These are phyloP conservation scores for Stomorhina lunata DNA, from an alignment of 2,888 invertebrate species.

Conservation along the genomic window DNA sequence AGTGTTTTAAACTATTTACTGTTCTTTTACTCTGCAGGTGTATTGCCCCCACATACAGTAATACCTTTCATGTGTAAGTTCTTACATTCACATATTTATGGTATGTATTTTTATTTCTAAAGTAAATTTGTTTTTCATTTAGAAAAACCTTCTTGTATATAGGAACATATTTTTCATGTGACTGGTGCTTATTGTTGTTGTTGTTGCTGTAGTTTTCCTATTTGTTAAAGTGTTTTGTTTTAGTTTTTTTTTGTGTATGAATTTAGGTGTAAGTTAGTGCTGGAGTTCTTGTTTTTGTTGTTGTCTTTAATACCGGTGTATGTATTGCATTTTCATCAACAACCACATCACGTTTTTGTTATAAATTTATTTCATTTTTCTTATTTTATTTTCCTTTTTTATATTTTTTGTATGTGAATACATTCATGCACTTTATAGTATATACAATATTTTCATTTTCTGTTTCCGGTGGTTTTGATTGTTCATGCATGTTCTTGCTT, in stretches of 20 bases:
- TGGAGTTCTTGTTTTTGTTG: not conserved
- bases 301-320: not conserved
- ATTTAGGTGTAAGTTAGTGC: not conserved
- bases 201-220: not conserved
- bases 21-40: conserved; percentile 1
- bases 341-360: conserved; percentile 67
- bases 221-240: conserved; percentile 5
- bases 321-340: conserved; percentile 59
- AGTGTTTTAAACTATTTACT: not conserved
- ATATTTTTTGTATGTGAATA: not conserved
- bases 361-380: conserved; percentile 65
- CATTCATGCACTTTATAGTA: not conserved
- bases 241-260: not conserved
- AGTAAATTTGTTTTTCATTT: conserved; percentile 6
- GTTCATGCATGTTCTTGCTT: not conserved
- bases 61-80: not conserved
- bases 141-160: not conserved
- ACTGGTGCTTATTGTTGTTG: not conserved
- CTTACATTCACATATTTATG: not conserved
- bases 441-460: conserved; percentile 35
- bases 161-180: not conserved
- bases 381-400: conserved; percentile 37
- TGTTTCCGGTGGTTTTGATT: conserved; percentile 44
- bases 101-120: not conserved
- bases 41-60: conserved; percentile 7